Evolutionary conservation across 2,113 vertebrate species (phyloP), one percentile per base, ranked within the genome.

Genomic region (Poicephalus gulielmi): DNA sequence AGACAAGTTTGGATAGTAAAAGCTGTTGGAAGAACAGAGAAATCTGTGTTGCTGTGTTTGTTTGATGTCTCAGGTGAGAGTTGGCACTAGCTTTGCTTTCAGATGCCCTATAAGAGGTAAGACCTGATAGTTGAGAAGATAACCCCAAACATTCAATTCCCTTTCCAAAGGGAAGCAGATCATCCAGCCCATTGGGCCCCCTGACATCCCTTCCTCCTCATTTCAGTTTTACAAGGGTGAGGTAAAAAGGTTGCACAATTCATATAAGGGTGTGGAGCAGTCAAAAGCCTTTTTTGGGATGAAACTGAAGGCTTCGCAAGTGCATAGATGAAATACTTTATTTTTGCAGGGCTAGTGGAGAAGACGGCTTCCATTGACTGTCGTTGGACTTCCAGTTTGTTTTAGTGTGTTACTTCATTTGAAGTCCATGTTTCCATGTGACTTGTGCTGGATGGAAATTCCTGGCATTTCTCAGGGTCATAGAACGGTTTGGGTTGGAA

Each of bases 391-490:
- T 80, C 4, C 8, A 20, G 39, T 79, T 46, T 7, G 4, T 50
- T 68, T 55, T 60, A 62, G 24, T 27, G 47, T 71, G 49, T 46
- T 74, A 27, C 67, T 87, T 78, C 46, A 30, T 57, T 84, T 84
- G 23, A 23, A 43, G 35, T 47, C 3, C 0, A 1, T 2, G 1
- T 78, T 82, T 78, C 75, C 47, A 15, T 5, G 13, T 82, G 79
- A 46, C 64, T 60, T 66, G 44, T 6, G 9, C 60, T 62, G 59
- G 35, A 82, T 75, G 85, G 82, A 78, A 87, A 75, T 78, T 89
- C 74, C 69, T 4, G 5, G 22, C 46, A 15, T 85, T 95, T 84
- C 37, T 93, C 37, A 49, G 67, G 60, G 24, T 59, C 33, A 24
- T 35, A 59, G 33, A 59, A 35, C 16, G 13, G 22, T 59, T 23